Evolutionary conservation across 1,140 invertebrate genomes (phyloP).

Genomic region (Charaxes varanes): DNA sequence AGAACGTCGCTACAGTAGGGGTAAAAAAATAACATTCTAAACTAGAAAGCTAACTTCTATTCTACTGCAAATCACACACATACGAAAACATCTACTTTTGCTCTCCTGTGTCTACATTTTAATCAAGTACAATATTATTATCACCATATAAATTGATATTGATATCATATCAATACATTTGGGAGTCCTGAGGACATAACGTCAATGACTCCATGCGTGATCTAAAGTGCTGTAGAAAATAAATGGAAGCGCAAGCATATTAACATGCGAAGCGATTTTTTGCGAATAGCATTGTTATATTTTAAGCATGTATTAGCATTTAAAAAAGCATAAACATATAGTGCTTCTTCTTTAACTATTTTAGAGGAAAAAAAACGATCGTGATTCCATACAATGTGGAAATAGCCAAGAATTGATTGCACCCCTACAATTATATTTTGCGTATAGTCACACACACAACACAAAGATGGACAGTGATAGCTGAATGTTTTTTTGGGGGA

Average conservation of each 20-base stretch:
- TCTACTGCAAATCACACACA: background rate
- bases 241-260: conserved; percentile 24
- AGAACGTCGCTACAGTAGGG: background rate
- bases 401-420: background rate
- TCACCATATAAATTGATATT: too few relatives aligned
- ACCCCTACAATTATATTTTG: background rate
- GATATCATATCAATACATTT: conserved; percentile 8
- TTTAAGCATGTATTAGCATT: background rate
- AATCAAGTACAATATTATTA: too few relatives aligned
- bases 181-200: conserved; percentile 64
- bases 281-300: background rate
- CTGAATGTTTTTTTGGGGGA: conserved; percentile 7
- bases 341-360: background rate
- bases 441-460: conserved; percentile 5
- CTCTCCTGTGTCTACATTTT: too few relatives aligned
- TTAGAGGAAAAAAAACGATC: background rate
- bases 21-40: background rate
- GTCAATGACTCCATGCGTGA: conserved; percentile 44
- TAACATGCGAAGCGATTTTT: conserved; percentile 17
- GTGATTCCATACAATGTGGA: background rate
- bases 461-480: conserved; percentile 7
- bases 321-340: background rate
- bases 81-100: background rate
- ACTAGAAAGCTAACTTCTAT: background rate
- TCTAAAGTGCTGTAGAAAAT: conserved; percentile 24